phyloP scores from a whole-genome alignment of 2,888 invertebrate species.

The Pyrochroa serraticornis region DNA sequence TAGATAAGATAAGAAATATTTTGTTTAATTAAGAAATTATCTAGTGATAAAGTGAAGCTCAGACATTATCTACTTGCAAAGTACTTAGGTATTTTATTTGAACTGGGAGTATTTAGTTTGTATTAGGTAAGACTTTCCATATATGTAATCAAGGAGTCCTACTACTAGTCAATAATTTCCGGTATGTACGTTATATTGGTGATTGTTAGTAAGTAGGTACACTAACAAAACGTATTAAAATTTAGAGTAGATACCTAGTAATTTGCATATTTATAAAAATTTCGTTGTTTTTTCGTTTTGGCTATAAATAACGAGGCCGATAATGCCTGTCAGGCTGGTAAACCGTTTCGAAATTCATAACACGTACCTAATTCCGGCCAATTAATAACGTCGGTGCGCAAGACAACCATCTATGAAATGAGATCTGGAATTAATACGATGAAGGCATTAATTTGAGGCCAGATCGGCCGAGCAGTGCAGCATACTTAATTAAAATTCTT shows the following conservation, averaged over 20 bases:
- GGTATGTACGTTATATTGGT: no score
- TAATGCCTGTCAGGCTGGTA: conserved; percentile 12
- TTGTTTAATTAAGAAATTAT: conserved; percentile 28
- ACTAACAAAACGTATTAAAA: no score
- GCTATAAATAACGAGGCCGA: conserved; percentile 9
- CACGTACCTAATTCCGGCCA: conserved; percentile 35
- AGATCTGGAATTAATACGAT: conserved; percentile 40
- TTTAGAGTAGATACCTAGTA: no score
- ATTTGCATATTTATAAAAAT: not conserved
- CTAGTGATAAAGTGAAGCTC: conserved; percentile 11
- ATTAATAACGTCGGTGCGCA: conserved; percentile 24
- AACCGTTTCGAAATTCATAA: conserved; percentile 23
- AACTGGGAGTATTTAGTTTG: not conserved
- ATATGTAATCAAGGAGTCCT: no score
- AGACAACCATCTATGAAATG: conserved; percentile 33
- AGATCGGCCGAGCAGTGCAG: conserved; percentile 26
- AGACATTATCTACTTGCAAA: not conserved
- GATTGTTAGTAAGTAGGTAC: no score
- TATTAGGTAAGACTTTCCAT: no score
- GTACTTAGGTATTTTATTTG: not conserved
- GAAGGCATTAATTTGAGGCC: conserved; percentile 39
- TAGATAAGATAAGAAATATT: conserved; percentile 21
- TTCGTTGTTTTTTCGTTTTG: not conserved
- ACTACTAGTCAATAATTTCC: no score
- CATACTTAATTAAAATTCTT: conserved; percentile 44